Evolutionary conservation across 2,888 invertebrate genomes (phyloP).

Genomic region (Torymus tubicola): DNA sequence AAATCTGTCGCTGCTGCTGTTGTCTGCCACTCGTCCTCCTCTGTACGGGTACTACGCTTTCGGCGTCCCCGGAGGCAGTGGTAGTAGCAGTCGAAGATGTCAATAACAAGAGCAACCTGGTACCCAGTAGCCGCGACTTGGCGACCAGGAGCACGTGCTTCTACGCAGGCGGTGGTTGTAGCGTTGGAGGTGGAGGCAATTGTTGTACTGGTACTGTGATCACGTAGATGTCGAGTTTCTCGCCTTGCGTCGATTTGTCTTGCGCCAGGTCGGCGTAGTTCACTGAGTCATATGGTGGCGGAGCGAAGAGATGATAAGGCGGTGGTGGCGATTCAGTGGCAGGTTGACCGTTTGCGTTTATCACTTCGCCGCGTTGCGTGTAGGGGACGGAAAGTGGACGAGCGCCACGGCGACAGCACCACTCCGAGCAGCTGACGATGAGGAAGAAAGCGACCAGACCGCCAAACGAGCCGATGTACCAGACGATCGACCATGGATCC

Average conservation of each 20-base stretch:
- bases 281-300: conserved; percentile 78
- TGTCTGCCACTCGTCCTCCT: not conserved
- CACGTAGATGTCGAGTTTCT: conserved; percentile 77
- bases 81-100: not conserved
- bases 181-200: conserved; percentile 61
- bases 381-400: conserved; percentile 68
- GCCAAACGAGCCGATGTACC: conserved; percentile 80
- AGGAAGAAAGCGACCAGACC: conserved; percentile 79
- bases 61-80: not conserved
- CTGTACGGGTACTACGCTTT: not conserved
- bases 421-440: conserved; percentile 79
- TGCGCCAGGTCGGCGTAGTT: conserved; percentile 73
- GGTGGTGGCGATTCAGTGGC: conserved; percentile 77
- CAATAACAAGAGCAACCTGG: conserved; percentile 29
- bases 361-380: conserved; percentile 65
- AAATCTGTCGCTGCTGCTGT: too few species aligned
- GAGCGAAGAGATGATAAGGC: conserved; percentile 79
- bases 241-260: conserved; percentile 70
- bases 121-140: conserved; percentile 47
- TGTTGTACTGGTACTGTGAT: conserved; percentile 76
- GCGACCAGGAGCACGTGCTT: conserved; percentile 54
- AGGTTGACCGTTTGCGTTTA: conserved; percentile 50
- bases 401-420: conserved; percentile 78
- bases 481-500: conserved; percentile 79
- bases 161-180: conserved; percentile 51